Evolutionary conservation across 2,797 vertebrate species (phyloP).

Genomic region (Pampus argenteus): DNA sequence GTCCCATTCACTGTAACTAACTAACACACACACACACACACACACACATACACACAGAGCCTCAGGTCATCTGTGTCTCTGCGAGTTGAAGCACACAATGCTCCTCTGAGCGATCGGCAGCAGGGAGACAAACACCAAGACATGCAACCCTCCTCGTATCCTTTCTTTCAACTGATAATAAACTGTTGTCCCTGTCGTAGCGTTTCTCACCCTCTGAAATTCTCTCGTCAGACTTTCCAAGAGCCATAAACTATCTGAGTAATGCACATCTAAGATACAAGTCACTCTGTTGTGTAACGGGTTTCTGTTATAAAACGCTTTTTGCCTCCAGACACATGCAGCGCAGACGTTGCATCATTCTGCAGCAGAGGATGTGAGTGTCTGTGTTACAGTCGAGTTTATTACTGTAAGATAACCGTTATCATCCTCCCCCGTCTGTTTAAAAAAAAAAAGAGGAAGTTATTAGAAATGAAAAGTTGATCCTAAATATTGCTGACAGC

Average conservation of each 20-base stretch:
- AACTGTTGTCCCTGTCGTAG: neutral
- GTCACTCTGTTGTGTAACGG: neutral
- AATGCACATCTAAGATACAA: neutral
- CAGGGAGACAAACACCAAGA: constrained; percentile 26
- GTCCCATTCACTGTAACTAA: constrained; percentile 26
- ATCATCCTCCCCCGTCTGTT: neutral
- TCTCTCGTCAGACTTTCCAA: neutral
- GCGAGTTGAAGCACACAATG: constrained; percentile 58
- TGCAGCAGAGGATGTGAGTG: constrained; percentile 22
- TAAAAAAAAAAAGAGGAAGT: too few relatives aligned
- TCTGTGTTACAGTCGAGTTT: constrained; percentile 21
- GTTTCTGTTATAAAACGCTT: constrained; percentile 1
- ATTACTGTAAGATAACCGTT: constrained; percentile 6
- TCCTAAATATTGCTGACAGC: neutral
- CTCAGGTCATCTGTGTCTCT: constrained; percentile 50
- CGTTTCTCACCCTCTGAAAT: neutral
- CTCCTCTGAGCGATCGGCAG: constrained; percentile 36
- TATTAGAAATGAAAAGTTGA: neutral
- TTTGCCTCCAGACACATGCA: constrained; percentile 1
- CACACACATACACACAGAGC: constrained; percentile 26
- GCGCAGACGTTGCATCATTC: constrained; percentile 4
- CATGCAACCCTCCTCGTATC: constrained; percentile 36
- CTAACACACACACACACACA: constrained; percentile 7
- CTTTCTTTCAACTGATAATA: neutral
- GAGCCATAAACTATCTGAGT: neutral